Conservation (phyloP, 2,113 vertebrate genomes). For the Formicarius rufipectus region DNA sequence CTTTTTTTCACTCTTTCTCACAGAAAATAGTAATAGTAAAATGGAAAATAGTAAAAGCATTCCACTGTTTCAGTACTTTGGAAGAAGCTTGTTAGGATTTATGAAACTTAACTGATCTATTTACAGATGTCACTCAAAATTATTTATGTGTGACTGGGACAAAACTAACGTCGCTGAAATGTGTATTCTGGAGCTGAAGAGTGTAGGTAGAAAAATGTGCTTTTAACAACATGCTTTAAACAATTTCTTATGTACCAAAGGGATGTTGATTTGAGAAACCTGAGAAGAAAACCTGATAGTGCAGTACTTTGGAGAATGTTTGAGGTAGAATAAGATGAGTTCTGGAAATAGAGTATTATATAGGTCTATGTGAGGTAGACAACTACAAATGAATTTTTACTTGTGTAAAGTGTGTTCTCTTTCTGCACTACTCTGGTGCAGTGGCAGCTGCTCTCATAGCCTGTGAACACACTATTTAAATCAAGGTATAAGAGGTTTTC, state of each 20-base stretch:
- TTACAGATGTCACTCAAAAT: not conserved
- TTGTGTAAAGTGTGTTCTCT: not conserved
- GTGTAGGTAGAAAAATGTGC: not conserved
- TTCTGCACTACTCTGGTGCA: not conserved
- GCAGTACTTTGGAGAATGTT: not conserved
- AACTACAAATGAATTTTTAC: too few species aligned
- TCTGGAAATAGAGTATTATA: not conserved
- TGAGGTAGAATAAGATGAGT: not conserved
- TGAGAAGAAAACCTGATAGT: not conserved
- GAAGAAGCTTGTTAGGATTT: not conserved
- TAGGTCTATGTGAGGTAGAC: not conserved
- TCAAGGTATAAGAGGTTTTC: not conserved
- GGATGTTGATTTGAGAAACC: not conserved
- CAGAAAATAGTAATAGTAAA: not conserved
- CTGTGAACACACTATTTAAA: not conserved
- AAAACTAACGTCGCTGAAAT: not conserved
- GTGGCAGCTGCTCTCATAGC: not conserved
- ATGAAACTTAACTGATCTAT: not conserved
- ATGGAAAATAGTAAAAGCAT: not conserved
- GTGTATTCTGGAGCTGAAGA: not conserved
- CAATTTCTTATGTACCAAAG: not conserved
- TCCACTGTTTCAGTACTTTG: not conserved
- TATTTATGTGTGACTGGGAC: not conserved
- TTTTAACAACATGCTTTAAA: not conserved
- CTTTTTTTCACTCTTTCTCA: fast-evolving